Evolutionary conservation across 2,797 vertebrate genomes (phyloP).

Genomic region (Bradypodion ventrale): DNA sequence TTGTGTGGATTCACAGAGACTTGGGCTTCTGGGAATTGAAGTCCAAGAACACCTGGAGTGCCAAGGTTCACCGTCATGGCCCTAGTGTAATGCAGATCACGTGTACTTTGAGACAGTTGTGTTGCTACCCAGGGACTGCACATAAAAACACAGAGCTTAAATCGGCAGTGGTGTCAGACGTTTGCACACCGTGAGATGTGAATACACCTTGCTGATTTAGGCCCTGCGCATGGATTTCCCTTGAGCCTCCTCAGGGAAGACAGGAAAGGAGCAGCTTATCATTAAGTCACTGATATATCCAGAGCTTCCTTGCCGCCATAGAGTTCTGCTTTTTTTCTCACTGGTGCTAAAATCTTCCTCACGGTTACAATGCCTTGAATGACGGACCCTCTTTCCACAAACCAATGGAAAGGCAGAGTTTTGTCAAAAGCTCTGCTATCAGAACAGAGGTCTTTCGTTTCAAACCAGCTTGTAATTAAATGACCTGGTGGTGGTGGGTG

Average conservation of each 20-base stretch:
- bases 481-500: no score
- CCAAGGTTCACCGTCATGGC: no score
- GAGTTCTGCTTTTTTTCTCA: neutral
- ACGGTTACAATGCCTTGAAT: neutral
- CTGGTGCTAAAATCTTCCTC: neutral
- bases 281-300: neutral
- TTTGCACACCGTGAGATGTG: neutral
- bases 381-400: neutral
- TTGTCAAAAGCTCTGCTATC: neutral
- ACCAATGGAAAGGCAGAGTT: neutral
- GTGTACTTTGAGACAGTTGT: neutral
- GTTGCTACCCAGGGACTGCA: neutral
- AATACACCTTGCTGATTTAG: neutral
- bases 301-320: neutral
- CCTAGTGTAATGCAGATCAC: no score
- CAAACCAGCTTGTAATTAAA: neutral
- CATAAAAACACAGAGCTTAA: conserved; percentile 18
- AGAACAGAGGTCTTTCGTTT: neutral
- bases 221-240: neutral
- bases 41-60: no score
- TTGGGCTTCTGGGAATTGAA: no score
- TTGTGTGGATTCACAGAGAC: no score
- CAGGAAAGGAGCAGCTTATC: neutral
- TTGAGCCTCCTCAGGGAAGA: neutral
- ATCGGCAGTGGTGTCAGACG: neutral